A percentile compares a stretch with the other conserved stretches of the same genome.
Evolutionary conservation across 2,888 invertebrate species (phyloP).

Genomic region (Cataglyphis cursor): DNA sequence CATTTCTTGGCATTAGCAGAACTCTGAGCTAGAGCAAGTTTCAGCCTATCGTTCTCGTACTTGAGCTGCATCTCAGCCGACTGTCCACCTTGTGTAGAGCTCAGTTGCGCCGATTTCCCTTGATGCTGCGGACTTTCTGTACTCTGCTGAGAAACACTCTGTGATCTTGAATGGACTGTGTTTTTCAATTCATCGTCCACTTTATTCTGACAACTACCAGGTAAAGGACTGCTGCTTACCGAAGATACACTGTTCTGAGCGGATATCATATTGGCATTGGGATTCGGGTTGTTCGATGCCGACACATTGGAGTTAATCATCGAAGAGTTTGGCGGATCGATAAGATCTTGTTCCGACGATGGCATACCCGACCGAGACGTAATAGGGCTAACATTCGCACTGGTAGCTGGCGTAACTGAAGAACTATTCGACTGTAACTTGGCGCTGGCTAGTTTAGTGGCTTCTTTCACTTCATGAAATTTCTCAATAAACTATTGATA

Average conservation of each 20-base stretch:
- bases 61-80: conserved; percentile 94
- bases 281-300: conserved; percentile 85
- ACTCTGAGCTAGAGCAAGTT: conserved; percentile 97
- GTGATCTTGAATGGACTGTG: conserved; percentile 85
- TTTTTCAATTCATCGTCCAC: conserved; percentile 85
- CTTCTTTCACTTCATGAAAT: conserved; percentile 99
- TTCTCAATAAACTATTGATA: conserved; percentile 96
- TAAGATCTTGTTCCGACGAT: conserved; percentile 86
- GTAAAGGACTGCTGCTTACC: conserved; percentile 85
- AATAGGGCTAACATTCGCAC: conserved; percentile 95
- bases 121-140: conserved; percentile 91
- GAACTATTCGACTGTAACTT: conserved; percentile 89
- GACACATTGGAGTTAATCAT: conserved; percentile 86
- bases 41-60: conserved; percentile 98
- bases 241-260: conserved; percentile 85
- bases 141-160: conserved; percentile 84
- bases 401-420: conserved; percentile 94
- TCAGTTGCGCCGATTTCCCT: conserved; percentile 82
- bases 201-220: conserved; percentile 83
- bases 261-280: conserved; percentile 85
- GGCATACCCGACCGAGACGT: conserved; percentile 90
- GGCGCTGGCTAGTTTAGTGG: conserved; percentile 92
- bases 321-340: conserved; percentile 88
- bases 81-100: conserved; percentile 83
- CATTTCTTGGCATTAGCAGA: conserved; percentile 99